These are phyloP conservation scores for Vanessa atalanta DNA, from an alignment of 1,140 invertebrate genomes.

Conservation along the genomic window DNA sequence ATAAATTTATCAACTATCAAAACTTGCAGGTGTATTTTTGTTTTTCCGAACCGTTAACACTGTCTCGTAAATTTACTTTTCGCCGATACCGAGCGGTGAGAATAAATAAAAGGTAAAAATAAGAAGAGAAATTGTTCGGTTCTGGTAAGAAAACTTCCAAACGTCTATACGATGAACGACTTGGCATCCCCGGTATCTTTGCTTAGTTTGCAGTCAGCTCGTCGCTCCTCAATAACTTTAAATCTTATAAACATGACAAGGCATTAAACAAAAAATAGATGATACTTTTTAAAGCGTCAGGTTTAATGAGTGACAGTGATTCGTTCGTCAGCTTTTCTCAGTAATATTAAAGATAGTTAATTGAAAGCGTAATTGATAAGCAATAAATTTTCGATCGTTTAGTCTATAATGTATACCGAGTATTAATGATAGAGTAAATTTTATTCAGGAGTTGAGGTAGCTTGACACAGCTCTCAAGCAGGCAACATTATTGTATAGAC, in stretches of 20 bases:
- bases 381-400: no score
- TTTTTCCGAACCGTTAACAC: slow-evolving; percentile 19
- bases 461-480: slow-evolving; percentile 15
- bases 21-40: slow-evolving; percentile 14
- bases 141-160: slow-evolving; percentile 29
- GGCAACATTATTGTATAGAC: slow-evolving; percentile 8
- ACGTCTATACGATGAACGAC: slow-evolving; percentile 12
- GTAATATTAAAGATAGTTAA: no score
- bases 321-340: no score
- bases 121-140: slow-evolving; percentile 18
- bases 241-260: background rate
- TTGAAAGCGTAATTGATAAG: no score
- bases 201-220: slow-evolving; percentile 18
- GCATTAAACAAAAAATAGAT: no score
- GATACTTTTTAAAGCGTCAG: no score
- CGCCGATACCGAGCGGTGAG: slow-evolving; percentile 15
- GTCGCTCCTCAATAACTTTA: slow-evolving; percentile 3
- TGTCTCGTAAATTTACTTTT: slow-evolving; percentile 27
- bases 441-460: slow-evolving; percentile 9
- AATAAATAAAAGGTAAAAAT: slow-evolving; percentile 28
- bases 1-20: background rate
- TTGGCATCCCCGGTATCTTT: slow-evolving; percentile 32
- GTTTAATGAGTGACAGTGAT: no score
- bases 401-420: no score
- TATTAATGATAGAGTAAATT: background rate